These are phyloP conservation scores for Tachina lurida DNA, from an alignment of 2,888 invertebrate species.

Conservation along the genomic window DNA sequence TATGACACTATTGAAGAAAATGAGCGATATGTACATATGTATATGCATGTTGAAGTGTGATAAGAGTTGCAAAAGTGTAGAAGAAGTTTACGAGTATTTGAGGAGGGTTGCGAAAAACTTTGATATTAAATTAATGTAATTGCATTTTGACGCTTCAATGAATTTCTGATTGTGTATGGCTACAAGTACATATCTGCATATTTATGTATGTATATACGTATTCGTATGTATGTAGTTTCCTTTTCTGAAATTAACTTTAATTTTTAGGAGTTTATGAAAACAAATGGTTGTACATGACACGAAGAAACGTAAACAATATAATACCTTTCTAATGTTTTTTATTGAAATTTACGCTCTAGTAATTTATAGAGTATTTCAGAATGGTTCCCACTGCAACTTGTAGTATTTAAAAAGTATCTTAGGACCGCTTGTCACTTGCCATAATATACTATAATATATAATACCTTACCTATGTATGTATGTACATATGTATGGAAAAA, in stretches of 20 bases:
- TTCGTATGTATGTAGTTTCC: conserved; percentile 1
- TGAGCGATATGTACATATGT: not conserved
- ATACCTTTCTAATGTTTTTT: conserved; percentile 9
- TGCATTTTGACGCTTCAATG: conserved; percentile 40
- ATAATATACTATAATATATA: too few species aligned
- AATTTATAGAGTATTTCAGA: conserved; percentile 25
- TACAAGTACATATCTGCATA: not conserved
- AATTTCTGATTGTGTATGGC: conserved; percentile 29
- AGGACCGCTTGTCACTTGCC: not conserved
- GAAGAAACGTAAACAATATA: not conserved
- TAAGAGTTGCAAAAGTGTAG: not conserved
- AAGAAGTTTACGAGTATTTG: conserved; percentile 3
- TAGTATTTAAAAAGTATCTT: conserved; percentile 3
- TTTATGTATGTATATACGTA: conserved; percentile 9
- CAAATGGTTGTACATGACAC: conserved; percentile 13
- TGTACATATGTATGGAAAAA: too few species aligned
- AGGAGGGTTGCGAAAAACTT: conserved; percentile 25
- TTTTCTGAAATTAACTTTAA: conserved; percentile 22
- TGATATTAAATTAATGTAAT: conserved; percentile 22
- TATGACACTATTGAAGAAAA: too few species aligned
- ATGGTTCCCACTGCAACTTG: conserved; percentile 37
- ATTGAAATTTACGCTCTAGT: conserved; percentile 50
- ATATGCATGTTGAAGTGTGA: not conserved
- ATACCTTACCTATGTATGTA: too few species aligned
- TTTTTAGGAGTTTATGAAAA: not conserved